phyloP scores from a whole-genome alignment of 2,888 invertebrate genomes.

The Pachycephus smyrnensis region DNA sequence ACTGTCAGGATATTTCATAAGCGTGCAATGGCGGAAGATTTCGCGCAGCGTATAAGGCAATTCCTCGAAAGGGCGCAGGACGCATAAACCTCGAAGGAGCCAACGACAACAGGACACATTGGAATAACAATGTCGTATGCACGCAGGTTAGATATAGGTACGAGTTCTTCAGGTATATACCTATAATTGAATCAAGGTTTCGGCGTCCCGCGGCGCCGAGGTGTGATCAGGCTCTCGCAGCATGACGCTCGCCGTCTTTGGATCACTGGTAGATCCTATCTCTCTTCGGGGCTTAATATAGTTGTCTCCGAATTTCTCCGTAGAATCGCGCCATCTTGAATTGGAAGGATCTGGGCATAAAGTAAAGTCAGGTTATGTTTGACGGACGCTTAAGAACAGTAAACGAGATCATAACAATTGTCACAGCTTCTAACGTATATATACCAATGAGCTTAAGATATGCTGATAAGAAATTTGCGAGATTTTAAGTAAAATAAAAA shows the following conservation, averaged over 20 bases:
- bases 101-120: constrained; percentile 18
- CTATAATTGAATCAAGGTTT: constrained; percentile 59
- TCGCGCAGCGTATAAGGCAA: background rate
- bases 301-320: constrained; percentile 37
- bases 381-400: background rate
- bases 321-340: background rate
- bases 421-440: too few relatives aligned
- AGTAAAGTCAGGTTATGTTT: background rate
- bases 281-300: constrained; percentile 36
- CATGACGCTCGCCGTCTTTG: constrained; percentile 42
- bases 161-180: constrained; percentile 2
- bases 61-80: constrained; percentile 1
- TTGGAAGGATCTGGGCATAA: background rate
- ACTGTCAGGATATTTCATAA: background rate
- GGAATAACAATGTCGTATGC: constrained; percentile 33
- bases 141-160: constrained; percentile 1
- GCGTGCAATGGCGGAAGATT: background rate
- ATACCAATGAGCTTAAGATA: too few relatives aligned
- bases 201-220: constrained; percentile 55
- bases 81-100: background rate
- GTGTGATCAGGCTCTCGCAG: constrained; percentile 60
- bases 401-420: background rate
- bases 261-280: constrained; percentile 39
- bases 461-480: background rate
- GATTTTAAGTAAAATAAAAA: background rate